Conservation (phyloP, 2,113 vertebrate species). For the Pheucticus melanocephalus region DNA sequence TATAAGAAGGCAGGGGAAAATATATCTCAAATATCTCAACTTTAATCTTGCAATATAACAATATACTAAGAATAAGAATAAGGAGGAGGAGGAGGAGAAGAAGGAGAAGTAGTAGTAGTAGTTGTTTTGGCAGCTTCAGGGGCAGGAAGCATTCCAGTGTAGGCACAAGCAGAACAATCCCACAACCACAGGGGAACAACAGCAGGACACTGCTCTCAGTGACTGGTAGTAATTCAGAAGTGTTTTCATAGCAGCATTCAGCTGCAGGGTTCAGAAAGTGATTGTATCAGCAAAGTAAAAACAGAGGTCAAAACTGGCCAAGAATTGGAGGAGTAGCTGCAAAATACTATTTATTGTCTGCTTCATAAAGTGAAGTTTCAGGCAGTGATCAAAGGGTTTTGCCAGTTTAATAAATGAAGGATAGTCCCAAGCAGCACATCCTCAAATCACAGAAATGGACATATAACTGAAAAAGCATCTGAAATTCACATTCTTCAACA, state of each 20-base stretch:
- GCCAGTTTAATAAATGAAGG: background rate
- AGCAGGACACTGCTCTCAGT: background rate
- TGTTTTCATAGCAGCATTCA: background rate
- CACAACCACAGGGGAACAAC: background rate
- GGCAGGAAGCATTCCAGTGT: background rate
- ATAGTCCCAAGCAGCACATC: background rate
- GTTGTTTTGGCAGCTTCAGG: background rate
- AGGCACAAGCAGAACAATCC: background rate
- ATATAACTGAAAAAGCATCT: background rate
- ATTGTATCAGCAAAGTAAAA: background rate
- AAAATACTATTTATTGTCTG: background rate
- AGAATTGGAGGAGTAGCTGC: background rate
- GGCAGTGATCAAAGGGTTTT: background rate
- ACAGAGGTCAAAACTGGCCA: background rate
- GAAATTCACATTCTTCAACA: background rate
- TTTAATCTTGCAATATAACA: background rate
- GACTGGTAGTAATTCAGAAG: background rate
- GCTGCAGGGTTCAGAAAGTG: background rate
- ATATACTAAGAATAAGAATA: background rate
- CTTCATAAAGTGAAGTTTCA: background rate
- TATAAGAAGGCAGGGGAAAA: background rate
- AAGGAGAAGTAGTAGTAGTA: too few relatives aligned
- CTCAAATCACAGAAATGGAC: background rate
- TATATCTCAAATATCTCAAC: background rate
- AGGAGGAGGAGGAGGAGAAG: too few relatives aligned